phyloP scores from a whole-genome alignment of 2,888 invertebrate genomes.

The Eupithecia tripunctaria region DNA sequence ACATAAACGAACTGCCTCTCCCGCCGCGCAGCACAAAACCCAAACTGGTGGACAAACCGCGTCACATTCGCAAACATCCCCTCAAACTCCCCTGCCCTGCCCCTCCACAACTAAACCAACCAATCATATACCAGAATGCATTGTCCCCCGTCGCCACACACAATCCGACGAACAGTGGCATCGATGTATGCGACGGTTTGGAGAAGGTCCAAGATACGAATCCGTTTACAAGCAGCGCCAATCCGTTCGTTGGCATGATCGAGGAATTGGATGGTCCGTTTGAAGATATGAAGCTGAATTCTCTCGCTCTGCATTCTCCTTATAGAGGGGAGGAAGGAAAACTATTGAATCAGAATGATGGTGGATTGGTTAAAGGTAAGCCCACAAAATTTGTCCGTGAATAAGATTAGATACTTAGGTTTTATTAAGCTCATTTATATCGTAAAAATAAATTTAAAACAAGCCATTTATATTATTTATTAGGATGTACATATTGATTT shows the following conservation, averaged over 20 bases:
- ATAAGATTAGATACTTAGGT: neutral
- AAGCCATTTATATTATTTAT: no score
- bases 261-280: slow-evolving; percentile 10
- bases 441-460: no score
- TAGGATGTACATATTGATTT: no score
- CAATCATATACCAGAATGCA: slow-evolving; percentile 71
- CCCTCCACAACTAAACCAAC: slow-evolving; percentile 18
- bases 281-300: no score
- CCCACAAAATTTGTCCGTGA: neutral
- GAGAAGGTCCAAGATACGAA: slow-evolving; percentile 57
- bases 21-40: slow-evolving; percentile 71
- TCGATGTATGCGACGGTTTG: slow-evolving; percentile 61
- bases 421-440: no score
- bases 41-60: slow-evolving; percentile 69
- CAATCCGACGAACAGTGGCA: slow-evolving; percentile 32
- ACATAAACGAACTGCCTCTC: slow-evolving; percentile 63
- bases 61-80: slow-evolving; percentile 73
- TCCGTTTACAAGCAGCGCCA: slow-evolving; percentile 55
- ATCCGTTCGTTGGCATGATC: slow-evolving; percentile 37
- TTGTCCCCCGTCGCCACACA: slow-evolving; percentile 16
- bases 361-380: slow-evolving; percentile 65
- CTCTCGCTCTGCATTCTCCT: no score
- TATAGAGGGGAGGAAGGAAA: no score
- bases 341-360: no score
- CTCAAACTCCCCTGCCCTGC: slow-evolving; percentile 54